Conservation (phyloP, 2,888 invertebrate species). For the Toxonevra muliebris region DNA sequence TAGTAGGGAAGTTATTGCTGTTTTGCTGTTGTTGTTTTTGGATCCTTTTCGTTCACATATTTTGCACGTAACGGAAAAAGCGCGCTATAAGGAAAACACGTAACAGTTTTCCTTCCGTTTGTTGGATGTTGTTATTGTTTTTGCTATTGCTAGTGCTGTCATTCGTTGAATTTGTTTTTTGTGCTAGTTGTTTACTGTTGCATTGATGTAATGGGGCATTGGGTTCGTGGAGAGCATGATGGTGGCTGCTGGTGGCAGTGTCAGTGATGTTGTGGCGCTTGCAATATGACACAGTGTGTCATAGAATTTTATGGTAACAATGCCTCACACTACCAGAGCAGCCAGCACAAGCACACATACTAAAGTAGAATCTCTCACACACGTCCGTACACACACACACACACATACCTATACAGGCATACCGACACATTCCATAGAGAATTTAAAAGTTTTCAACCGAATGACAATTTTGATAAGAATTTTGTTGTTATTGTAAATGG, state of each 20-base stretch:
- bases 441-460: too few species aligned
- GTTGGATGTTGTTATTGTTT: not conserved
- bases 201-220: not conserved
- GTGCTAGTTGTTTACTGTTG: not conserved
- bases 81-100: not conserved
- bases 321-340: not conserved
- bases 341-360: not conserved
- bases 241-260: not conserved
- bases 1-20: not conserved
- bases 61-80: not conserved
- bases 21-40: not conserved
- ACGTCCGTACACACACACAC: slow-evolving; percentile 11
- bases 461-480: too few species aligned
- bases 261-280: not conserved
- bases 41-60: not conserved
- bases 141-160: not conserved
- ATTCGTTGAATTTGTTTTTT: slow-evolving; percentile 5
- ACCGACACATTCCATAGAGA: too few species aligned
- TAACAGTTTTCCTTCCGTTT: slow-evolving; percentile 13
- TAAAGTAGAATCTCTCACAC: not conserved
- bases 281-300: not conserved
- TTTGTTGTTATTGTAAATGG: too few species aligned
- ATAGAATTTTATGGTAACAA: not conserved
- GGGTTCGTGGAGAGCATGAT: not conserved
- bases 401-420: not conserved